Conservation (phyloP, 2,797 vertebrate species). For the Micropoecilia bifurca region DNA sequence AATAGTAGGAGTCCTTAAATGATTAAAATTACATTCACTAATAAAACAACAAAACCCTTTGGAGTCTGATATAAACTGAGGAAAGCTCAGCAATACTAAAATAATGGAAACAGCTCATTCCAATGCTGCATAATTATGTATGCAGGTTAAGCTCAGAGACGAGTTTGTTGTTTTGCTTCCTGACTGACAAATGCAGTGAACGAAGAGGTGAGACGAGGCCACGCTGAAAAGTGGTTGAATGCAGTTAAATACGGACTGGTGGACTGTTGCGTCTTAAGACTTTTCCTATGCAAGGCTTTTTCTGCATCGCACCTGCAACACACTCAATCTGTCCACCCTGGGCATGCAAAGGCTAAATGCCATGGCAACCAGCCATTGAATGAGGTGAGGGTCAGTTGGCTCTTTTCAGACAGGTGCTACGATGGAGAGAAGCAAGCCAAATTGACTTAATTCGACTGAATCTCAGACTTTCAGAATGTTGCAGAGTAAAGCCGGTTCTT, state of each 20-base stretch:
- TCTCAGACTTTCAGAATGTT: conserved; percentile 19
- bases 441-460: conserved; percentile 24
- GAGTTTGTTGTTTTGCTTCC: background rate
- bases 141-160: background rate
- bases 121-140: too few relatives aligned
- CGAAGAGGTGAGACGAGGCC: background rate
- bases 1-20: background rate
- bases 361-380: conserved; percentile 62
- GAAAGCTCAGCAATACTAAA: background rate
- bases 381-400: conserved; percentile 54
- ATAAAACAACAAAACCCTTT: background rate
- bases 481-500: conserved; percentile 9
- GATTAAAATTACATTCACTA: background rate
- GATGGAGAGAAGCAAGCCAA: conserved; percentile 20
- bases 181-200: background rate
- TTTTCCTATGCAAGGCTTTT: conserved; percentile 38
- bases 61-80: background rate
- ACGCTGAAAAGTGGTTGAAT: background rate
- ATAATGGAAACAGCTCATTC: background rate
- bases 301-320: conserved; percentile 24
- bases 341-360: conserved; percentile 59
- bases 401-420: conserved; percentile 39
- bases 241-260: conserved; percentile 6
- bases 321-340: conserved; percentile 33
- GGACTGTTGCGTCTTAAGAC: conserved; percentile 22